Evolutionary conservation across 1,140 invertebrate species (phyloP), one percentile per base, ranked within the genome.

Genomic region (Hylaeus anthracinus): DNA sequence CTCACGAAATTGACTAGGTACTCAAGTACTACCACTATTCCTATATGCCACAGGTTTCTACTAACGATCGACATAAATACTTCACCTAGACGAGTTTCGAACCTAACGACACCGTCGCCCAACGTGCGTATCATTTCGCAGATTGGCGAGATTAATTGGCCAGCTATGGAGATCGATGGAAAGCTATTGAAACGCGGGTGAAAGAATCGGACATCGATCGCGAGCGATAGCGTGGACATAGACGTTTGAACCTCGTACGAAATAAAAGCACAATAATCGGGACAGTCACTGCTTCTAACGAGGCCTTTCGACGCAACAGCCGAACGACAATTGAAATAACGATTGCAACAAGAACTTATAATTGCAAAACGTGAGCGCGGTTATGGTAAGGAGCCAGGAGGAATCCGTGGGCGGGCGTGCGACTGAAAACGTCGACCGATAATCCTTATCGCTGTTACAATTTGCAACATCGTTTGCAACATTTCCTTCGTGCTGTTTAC

Each of bases 261-360:
- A 81, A 81, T 76, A 55, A 76, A 76, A 76, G 60, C 78, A 43
- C 64, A 56, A 76, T 51, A 73, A 63, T 76, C 55, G 60, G 51
- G 60, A 73, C 43, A 81, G 73, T 76, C 72, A 53, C n/a, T 64
- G 48, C 56, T 39, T 58, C 56, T 76, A 76, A 81, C 63, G 72
- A 81, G 78, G 43, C 55, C 63, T 75, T 75, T 67, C 56, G 58
- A 81, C 66, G 43, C 53, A 66, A 66, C 74, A 55, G 58, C 8
- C 56, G 45, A 73, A 64, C 51, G 43, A 37, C 78, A 58, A 81
- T 76, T 55, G 4, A 69, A 64, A 51, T 37, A 58, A 41, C 70
- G 78, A 72, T 85, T 76, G 77, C 67, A 43, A 26, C 48, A 58
- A 66, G 15, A 78, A 73, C 58, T 61, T 69, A 84, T 84, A 72